A percentile compares a stretch with the other conserved stretches of the same genome.
Conservation (phyloP, 2,797 vertebrate species). For the Valencia hispanica region DNA sequence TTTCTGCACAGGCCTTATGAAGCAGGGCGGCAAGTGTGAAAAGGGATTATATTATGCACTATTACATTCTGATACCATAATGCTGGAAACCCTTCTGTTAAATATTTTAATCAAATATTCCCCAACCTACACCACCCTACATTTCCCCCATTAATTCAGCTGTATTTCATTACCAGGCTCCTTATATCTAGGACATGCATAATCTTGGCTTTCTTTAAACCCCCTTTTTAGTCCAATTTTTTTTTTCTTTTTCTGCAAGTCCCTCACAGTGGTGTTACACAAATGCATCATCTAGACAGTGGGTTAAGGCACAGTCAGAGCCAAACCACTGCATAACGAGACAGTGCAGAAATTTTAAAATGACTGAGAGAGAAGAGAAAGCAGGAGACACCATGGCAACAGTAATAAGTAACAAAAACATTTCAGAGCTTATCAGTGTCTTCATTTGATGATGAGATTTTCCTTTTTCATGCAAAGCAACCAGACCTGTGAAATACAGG, state of each 20-base stretch:
- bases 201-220: conserved; percentile 67
- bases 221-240: conserved; percentile 53
- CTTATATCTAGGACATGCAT: conserved; percentile 73
- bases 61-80: conserved; percentile 57
- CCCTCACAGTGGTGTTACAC: conserved; percentile 57
- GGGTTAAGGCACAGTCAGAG: conserved; percentile 25
- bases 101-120: conserved; percentile 69
- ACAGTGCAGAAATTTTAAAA: conserved; percentile 18
- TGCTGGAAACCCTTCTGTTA: conserved; percentile 51
- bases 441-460: conserved; percentile 49
- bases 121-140: conserved; percentile 42
- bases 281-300: conserved; percentile 28
- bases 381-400: conserved; percentile 56
- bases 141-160: conserved; percentile 51
- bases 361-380: conserved; percentile 22
- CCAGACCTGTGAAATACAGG: conserved; percentile 30
- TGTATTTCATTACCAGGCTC: conserved; percentile 69
- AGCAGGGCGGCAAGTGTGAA: conserved; percentile 45
- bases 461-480: conserved; percentile 61
- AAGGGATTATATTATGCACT: conserved; percentile 55
- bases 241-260: conserved; percentile 24
- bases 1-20: conserved; percentile 35
- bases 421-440: conserved; percentile 54
- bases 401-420: conserved; percentile 51
- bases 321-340: conserved; percentile 27